Evolutionary conservation across 2,113 vertebrate species (phyloP).

Genomic region (Lanius ludovicianus): DNA sequence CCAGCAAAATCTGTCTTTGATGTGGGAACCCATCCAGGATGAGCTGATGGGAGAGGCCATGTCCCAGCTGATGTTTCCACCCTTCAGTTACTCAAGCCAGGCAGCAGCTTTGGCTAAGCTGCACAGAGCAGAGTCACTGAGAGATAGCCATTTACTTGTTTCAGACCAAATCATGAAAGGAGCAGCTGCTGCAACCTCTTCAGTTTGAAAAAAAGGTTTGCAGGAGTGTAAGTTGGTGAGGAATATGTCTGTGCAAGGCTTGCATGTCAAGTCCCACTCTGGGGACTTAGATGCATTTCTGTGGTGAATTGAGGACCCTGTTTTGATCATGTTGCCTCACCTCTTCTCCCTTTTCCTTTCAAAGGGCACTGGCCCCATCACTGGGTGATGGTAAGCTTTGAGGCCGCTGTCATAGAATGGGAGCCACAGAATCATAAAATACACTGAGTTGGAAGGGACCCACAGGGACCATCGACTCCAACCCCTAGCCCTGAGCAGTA

Average conservation of each 20-base stretch:
- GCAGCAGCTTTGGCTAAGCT: neutral
- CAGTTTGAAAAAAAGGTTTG: neutral
- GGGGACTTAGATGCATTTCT: neutral
- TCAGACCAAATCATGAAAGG: neutral
- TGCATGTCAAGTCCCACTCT: accelerated
- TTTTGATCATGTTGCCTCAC: neutral
- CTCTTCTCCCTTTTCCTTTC: neutral
- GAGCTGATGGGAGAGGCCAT: accelerated
- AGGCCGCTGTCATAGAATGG: neutral
- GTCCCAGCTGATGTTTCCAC: neutral
- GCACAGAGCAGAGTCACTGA: neutral
- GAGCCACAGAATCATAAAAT: neutral
- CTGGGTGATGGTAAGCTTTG: neutral
- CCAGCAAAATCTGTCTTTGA: neutral
- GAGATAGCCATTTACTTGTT: neutral
- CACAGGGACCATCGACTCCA: neutral
- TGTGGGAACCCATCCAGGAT: neutral
- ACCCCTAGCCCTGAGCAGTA: neutral
- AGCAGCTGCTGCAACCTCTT: neutral
- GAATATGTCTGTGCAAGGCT: neutral
- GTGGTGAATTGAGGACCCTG: neutral
- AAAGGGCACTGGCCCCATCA: neutral
- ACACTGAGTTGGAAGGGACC: neutral
- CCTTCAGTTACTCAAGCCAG: neutral
- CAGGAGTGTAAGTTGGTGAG: neutral